Base-by-base conservation (phyloP, 2,113 vertebrate species). In the Muntiacus reevesi region DNA sequence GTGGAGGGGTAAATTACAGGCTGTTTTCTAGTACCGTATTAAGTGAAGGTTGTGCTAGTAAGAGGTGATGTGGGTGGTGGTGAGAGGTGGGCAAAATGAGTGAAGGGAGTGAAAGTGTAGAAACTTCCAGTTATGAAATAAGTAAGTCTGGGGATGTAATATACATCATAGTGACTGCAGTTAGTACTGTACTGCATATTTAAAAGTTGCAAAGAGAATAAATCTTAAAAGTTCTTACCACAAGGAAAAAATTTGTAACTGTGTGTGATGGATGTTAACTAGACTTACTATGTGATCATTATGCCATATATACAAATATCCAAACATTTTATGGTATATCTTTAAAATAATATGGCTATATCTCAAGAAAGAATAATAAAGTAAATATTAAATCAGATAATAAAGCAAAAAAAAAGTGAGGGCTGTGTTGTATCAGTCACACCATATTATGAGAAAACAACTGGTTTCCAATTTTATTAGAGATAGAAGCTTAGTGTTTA, bases 401-500 rank as follows among this genome's bases (percentile, higher is more conserved):
- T 64, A 64, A 64, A n/a, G 30, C 15, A 64, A 64, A 64, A 33
- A 60, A 64, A 74, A 74, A 71, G 19, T 71, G 10, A 89, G 40
- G 12, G 17, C 76, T 93, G 27, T 96, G 57, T 92, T 74, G 27
- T 59, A 87, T 90, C 82, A 93, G 9, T 17, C n/a, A 89, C 17
- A 89, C 28, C 43, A 76, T 60, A 92, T 90, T 86, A 59, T 78
- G 30, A 93, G 30, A 95, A 96, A 84, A 60, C 11, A 96, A 30
- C 25, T 90, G 45, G 83, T 95, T 87, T 78, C n/a, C 54, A 45
- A 7, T 91, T 84, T 91, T 94, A 78, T 71, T 92, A 94, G 89
- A 94, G 92, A 79, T 81, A 84, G 62, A 88, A 96, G 74, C 19
- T 82, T 76, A 83, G 25, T 78, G 21, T 89, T 93, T 95, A 36